A percentile compares a stretch with the other conserved stretches of the same genome.
phyloP scores from a whole-genome alignment of 2,888 invertebrate species.

The Pandemis heparana region DNA sequence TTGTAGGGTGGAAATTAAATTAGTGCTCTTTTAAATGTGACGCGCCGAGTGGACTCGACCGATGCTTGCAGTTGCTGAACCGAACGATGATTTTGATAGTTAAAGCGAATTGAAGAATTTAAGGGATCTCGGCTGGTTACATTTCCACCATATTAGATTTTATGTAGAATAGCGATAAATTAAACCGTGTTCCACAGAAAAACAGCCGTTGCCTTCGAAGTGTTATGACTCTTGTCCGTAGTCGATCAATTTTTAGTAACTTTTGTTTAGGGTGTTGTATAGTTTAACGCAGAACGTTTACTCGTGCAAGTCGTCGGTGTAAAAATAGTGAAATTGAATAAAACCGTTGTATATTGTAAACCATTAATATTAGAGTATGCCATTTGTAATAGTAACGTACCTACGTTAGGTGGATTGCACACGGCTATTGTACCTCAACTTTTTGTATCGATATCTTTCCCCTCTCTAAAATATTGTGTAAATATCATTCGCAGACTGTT shows the following conservation, averaged over 20 bases:
- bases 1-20: constrained; percentile 34
- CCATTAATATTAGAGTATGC: constrained; percentile 60
- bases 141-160: constrained; percentile 40
- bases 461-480: constrained; percentile 71
- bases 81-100: not conserved
- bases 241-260: constrained; percentile 14
- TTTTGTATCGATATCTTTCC: constrained; percentile 78
- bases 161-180: constrained; percentile 34
- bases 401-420: constrained; percentile 43
- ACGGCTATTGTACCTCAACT: constrained; percentile 53
- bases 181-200: constrained; percentile 29
- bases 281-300: constrained; percentile 9
- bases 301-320: constrained; percentile 53
- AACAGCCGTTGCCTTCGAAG: constrained; percentile 11
- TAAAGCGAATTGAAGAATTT: constrained; percentile 21
- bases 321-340: constrained; percentile 56
- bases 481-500: constrained; percentile 73
- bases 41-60: not conserved
- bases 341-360: constrained; percentile 61
- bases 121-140: constrained; percentile 33
- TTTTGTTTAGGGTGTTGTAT: constrained; percentile 19
- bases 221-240: constrained; percentile 15
- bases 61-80: too few species aligned
- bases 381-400: constrained; percentile 59
- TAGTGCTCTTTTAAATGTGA: constrained; percentile 22